These are phyloP conservation scores for Notocelia uddmanniana DNA, from an alignment of 2,888 invertebrate species.

Conservation along the genomic window DNA sequence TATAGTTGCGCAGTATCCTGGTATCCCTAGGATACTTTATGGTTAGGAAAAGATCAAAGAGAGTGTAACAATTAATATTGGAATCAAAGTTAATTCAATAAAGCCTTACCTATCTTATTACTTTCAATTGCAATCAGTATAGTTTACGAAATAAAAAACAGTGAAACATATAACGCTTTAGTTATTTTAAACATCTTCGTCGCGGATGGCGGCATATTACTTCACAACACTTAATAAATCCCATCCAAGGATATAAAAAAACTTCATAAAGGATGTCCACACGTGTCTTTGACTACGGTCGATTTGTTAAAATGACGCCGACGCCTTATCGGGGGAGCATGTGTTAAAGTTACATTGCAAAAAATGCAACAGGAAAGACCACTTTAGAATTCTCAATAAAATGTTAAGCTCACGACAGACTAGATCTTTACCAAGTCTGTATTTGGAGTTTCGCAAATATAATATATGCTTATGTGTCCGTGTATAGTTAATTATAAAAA, in stretches of 20 bases:
- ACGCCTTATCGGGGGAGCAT: constrained; percentile 38
- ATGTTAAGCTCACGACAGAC: background rate
- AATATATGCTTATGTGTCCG: no score
- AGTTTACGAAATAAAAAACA: background rate
- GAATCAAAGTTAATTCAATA: no score
- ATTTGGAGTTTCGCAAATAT: no score
- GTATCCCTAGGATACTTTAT: no score
- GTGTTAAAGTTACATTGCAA: constrained; percentile 29
- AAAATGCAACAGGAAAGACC: constrained; percentile 26
- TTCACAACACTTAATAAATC: constrained; percentile 37
- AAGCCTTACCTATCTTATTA: no score
- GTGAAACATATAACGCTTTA: background rate
- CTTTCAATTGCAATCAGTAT: no score
- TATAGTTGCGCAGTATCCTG: no score
- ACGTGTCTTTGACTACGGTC: constrained; percentile 40
- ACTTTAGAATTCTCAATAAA: constrained; percentile 9
- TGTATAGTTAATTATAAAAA: background rate
- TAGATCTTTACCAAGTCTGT: no score
- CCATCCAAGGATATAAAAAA: constrained; percentile 31
- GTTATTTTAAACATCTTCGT: constrained; percentile 7
- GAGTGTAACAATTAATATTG: no score
- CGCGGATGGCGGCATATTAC: constrained; percentile 28
- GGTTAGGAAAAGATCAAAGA: no score
- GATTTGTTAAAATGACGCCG: constrained; percentile 45
- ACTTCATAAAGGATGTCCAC: constrained; percentile 31